A percentile compares a stretch with the other conserved stretches of the same genome.
Evolutionary conservation across 2,113 vertebrate species (phyloP).

Genomic region (human): DNA sequence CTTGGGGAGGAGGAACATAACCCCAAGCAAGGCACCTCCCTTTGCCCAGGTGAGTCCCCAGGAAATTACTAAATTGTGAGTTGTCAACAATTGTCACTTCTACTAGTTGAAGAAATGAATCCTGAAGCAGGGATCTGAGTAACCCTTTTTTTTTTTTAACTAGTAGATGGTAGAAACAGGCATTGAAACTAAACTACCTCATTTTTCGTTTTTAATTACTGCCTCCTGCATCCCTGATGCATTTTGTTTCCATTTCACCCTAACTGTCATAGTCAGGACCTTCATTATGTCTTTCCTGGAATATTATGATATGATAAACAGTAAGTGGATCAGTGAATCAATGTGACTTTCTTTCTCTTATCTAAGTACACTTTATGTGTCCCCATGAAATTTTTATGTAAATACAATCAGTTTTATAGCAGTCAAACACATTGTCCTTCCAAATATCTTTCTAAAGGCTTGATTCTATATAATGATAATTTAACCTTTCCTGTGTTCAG

Average conservation of each 20-base stretch:
- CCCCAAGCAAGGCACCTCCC: neutral
- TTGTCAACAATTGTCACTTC: neutral
- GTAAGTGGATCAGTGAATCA: neutral
- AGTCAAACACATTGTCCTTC: conserved; percentile 23
- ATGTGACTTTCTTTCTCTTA: conserved; percentile 37
- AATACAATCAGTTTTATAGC: neutral
- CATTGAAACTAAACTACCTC: neutral
- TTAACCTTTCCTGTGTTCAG: conserved; percentile 41
- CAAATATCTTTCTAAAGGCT: conserved; percentile 32
- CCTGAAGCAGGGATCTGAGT: neutral
- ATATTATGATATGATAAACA: neutral
- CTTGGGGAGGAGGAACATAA: neutral
- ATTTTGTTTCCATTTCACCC: neutral
- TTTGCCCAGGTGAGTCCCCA: neutral
- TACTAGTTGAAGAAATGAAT: neutral
- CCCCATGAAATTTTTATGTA: neutral
- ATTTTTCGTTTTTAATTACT: neutral
- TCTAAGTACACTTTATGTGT: neutral
- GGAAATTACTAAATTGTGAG: neutral
- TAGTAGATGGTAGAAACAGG: neutral
- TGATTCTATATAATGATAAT: neutral
- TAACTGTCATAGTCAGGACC: neutral
- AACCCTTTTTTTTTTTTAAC: neutral
- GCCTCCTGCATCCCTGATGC: neutral
- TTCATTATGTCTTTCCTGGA: neutral